Percentiles rank a stretch among this genome's conserved stretches.
Conservation (phyloP, 2,797 vertebrate species). For the Spondyliosoma cantharus region DNA sequence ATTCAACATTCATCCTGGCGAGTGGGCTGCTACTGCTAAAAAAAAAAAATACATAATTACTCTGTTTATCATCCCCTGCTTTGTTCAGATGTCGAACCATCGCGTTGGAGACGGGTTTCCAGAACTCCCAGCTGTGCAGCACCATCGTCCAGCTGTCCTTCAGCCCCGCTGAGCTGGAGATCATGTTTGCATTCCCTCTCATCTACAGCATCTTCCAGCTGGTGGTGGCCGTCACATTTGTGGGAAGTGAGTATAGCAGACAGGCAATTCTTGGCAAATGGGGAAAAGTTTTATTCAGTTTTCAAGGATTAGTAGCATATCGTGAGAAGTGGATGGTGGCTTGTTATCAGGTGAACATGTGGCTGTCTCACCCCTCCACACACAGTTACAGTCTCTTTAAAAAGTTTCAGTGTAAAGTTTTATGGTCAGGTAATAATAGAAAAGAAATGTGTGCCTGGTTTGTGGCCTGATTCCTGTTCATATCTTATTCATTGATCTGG, state of each 20-base stretch:
- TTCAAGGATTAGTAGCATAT: no score
- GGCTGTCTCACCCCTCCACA: not conserved
- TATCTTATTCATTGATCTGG: not conserved
- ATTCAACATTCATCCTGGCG: no score
- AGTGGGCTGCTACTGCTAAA: no score
- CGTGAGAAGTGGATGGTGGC: not conserved
- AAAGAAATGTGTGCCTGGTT: not conserved
- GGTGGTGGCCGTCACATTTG: slow-evolving; percentile 70
- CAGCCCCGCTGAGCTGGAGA: slow-evolving; percentile 84
- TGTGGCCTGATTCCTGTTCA: not conserved
- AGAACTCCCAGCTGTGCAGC: slow-evolving; percentile 95
- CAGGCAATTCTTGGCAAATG: no score
- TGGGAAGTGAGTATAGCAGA: slow-evolving; percentile 83
- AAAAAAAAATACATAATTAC: no score
- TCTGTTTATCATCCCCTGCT: not conserved
- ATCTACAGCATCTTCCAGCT: slow-evolving; percentile 98
- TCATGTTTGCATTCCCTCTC: slow-evolving; percentile 96
- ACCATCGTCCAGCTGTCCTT: slow-evolving; percentile 97
- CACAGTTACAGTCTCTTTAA: not conserved
- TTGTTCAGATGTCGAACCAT: slow-evolving; percentile 91
- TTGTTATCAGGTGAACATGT: not conserved
- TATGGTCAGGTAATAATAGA: not conserved
- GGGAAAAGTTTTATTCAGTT: not conserved
- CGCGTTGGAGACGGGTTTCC: slow-evolving; percentile 95
- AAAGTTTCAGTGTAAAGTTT: not conserved